phyloP scores from a whole-genome alignment of 2,113 vertebrate genomes.

The Chaenogobius annularis region DNA sequence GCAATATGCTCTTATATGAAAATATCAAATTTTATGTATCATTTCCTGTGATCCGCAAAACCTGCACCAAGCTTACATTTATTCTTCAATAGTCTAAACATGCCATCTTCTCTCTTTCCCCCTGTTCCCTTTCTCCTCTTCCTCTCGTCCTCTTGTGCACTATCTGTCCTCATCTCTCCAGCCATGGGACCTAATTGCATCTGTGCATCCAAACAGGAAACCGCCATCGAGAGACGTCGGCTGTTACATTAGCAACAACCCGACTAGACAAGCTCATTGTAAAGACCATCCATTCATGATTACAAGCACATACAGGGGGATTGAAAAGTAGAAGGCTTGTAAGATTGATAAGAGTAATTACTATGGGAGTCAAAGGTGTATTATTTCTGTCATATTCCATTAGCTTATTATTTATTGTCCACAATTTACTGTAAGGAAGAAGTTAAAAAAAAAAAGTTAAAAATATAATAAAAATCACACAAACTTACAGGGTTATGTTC shows the following conservation, averaged over 20 bases:
- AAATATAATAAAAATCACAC: too few species aligned
- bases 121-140: too few species aligned
- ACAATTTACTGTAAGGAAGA: too few species aligned
- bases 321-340: background rate
- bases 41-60: too few species aligned
- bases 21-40: too few species aligned
- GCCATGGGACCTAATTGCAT: conserved; percentile 59
- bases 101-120: background rate
- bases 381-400: background rate
- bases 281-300: background rate
- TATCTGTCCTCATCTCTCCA: conserved; percentile 41
- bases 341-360: background rate
- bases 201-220: conserved; percentile 62
- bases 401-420: too few species aligned
- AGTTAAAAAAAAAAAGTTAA: too few species aligned
- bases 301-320: background rate
- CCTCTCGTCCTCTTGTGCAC: conserved; percentile 1
- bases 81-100: too few species aligned
- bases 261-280: background rate
- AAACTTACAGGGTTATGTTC: too few species aligned
- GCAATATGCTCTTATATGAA: too few species aligned
- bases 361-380: background rate
- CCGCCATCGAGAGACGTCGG: conserved; percentile 21
- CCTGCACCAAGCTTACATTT: too few species aligned
- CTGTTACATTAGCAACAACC: conserved; percentile 8